Evolutionary conservation across 2,797 vertebrate species (phyloP), one percentile per base, ranked within the genome.

Genomic region (Sebastes reedi): DNA sequence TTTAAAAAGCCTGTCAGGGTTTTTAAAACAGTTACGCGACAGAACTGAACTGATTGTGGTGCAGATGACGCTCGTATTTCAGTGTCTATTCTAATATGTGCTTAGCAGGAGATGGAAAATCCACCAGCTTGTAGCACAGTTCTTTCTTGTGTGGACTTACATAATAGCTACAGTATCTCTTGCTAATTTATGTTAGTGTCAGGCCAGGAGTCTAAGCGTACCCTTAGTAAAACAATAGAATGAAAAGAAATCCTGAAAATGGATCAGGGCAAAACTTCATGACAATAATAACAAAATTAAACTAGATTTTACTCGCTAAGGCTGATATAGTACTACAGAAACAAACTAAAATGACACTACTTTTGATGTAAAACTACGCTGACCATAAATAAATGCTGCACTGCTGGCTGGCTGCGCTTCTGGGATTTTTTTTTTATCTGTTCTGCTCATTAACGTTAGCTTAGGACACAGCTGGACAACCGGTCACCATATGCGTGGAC

Each of bases 391-490:
- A 72, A 89, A 84, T 65, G 29, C 36, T 75, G 36, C 20, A 16
- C 66, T 77, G 58, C 61, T 36, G 30, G n/a, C 20, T 20, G 25
- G 34, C 64, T 61, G 24, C n/a, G n/a, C 66, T 83, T 85, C 80
- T 20, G 24, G 75, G 73, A 68, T 64, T 84, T 82, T 75, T 72
- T 64, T 85, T 39, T 39, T 39, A 52, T 83, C 77, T 69, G 20
- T 80, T 85, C 16, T 52, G 20, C 75, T 90, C 75, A 87, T 89
- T 83, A 86, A 80, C 7, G 52, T 87, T 69, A 86, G 39, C 36
- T 79, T 74, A 65, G 81, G 58, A 79, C 84, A 88, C 81, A 82
- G 77, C 86, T 92, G 89, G 85, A 83, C 64, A 78, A 68, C 32
- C 83, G 72, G 64, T 73, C 81, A 75, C 67, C 87, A 91, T 87